Percentiles rank a stretch among this genome's conserved stretches.
Evolutionary conservation across 2,888 invertebrate genomes (phyloP).

Genomic region (Drosophila neotestacea): DNA sequence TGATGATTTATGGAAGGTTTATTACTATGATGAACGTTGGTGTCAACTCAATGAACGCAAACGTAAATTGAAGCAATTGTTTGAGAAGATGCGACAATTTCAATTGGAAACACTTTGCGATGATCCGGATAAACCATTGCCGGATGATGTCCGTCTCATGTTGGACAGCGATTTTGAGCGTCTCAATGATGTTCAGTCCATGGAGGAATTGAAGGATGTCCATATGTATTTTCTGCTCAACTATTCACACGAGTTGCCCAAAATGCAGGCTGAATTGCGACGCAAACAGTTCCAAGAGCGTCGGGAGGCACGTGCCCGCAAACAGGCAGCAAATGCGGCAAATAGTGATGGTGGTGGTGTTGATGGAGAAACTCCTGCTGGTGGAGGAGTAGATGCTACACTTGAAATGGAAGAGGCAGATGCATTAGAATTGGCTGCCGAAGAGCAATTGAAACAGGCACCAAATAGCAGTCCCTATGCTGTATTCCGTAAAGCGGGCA

Average conservation of each 20-base stretch:
- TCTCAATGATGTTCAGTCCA: conserved; percentile 91
- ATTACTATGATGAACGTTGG: conserved; percentile 97
- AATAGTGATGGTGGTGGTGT: conserved; percentile 76
- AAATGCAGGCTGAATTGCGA: conserved; percentile 91
- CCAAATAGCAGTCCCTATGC: conserved; percentile 95
- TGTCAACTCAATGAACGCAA: conserved; percentile 95
- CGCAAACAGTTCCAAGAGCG: conserved; percentile 87
- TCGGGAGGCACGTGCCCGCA: conserved; percentile 70
- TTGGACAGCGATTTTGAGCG: conserved; percentile 94
- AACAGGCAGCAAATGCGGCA: conserved; percentile 58
- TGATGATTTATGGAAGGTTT: conserved; percentile 99
- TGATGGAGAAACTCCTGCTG: conserved; percentile 56
- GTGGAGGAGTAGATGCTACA: conserved; percentile 84
- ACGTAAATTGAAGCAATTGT: conserved; percentile 91
- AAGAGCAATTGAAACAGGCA: conserved; percentile 92
- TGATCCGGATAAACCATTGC: conserved; percentile 93
- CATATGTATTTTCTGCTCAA: conserved; percentile 97
- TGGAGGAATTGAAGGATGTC: conserved; percentile 96
- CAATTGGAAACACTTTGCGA: conserved; percentile 93
- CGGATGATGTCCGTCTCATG: conserved; percentile 92
- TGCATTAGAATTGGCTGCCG: conserved; percentile 88
- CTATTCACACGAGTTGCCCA: conserved; percentile 93
- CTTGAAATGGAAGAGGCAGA: conserved; percentile 88
- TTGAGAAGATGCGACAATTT: conserved; percentile 96
- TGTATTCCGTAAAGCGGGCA: conserved; percentile 93